Evolutionary conservation across 1,140 invertebrate genomes (phyloP), one percentile per base, ranked within the genome.

Genomic region (Macrostomum lignano): DNA sequence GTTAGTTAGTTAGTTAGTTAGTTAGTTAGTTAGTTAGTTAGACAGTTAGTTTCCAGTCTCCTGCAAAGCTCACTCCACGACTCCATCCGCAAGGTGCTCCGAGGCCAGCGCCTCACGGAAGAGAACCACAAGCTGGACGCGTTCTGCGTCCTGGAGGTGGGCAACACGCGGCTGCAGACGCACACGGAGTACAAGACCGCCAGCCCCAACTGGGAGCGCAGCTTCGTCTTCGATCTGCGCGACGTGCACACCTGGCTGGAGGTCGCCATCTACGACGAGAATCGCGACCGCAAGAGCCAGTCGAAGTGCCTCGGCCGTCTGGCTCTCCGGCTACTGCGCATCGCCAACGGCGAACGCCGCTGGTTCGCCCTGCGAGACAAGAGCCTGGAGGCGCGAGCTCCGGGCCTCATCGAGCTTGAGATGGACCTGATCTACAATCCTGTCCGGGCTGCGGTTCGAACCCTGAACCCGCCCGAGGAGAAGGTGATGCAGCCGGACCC

Each of bases 151-250:
- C 46, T 91, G 1, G 79, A 88, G 51, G 52, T 91, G 30, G 73
- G 75, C 1, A 91, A 91, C 53, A 67, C 76, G 1, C 64, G 81
- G 29, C 58, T 88, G 25, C 77, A 86, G 51, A 91, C 82, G 0
- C 78, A 88, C 53, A 91, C 82, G 0, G 78, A 86, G 51, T 91
- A 91, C 49, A 84, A 86, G 52, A 91, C 82, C 0, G 54, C 91
- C 2, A 64, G 68, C 20, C 82, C 82, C 0, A 73, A 69, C 35
- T 91, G 82, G 82, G 79, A 91, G 52, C 86, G 88, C 57, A 77
- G 84, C 41, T 91, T 91, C 49, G 81, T 73, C 13, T 86, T 91
- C 74, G 78, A 58, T 71, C 71, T 65, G n/a, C 30, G 82, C 48
- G 82, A 93, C 51, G 79, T 91, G 26, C 78, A 82, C 41, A 74